These are phyloP conservation scores for Zeugodacus cucurbitae DNA, from an alignment of 1,140 invertebrate genomes.

Conservation along the genomic window DNA sequence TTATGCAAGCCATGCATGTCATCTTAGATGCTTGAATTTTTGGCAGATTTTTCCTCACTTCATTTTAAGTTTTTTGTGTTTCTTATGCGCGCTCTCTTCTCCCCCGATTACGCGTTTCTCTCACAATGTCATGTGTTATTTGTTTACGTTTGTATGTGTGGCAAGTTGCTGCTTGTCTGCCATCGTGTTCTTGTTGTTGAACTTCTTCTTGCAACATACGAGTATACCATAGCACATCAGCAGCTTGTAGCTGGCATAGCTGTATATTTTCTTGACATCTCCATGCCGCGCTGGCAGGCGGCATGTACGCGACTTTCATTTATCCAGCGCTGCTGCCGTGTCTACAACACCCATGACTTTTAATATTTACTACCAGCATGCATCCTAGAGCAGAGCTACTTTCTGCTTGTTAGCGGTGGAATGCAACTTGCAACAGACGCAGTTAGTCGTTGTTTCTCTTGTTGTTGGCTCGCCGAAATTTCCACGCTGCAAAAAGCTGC, in stretches of 20 bases:
- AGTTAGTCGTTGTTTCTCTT: neutral
- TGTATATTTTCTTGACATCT: neutral
- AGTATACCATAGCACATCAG: neutral
- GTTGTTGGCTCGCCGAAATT: neutral
- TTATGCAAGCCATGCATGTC: neutral
- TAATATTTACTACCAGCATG: neutral
- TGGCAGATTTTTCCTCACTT: neutral
- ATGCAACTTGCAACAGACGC: neutral
- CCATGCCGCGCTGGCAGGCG: neutral
- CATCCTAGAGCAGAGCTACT: neutral
- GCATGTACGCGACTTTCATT: neutral
- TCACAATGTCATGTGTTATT: slow-evolving; percentile 15
- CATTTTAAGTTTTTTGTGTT: no score
- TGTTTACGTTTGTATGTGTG: neutral
- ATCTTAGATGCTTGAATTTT: neutral
- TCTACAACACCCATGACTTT: slow-evolving; percentile 5
- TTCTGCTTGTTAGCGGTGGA: neutral
- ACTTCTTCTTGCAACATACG: slow-evolving; percentile 22
- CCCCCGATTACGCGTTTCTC: neutral
- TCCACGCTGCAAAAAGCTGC: neutral
- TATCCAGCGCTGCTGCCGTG: neutral
- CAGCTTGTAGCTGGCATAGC: neutral
- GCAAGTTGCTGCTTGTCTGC: neutral
- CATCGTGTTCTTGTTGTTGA: neutral
- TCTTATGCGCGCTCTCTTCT: neutral